These are phyloP conservation scores for Pollicipes pollicipes DNA, from an alignment of 1,140 invertebrate genomes.

Conservation along the genomic window DNA sequence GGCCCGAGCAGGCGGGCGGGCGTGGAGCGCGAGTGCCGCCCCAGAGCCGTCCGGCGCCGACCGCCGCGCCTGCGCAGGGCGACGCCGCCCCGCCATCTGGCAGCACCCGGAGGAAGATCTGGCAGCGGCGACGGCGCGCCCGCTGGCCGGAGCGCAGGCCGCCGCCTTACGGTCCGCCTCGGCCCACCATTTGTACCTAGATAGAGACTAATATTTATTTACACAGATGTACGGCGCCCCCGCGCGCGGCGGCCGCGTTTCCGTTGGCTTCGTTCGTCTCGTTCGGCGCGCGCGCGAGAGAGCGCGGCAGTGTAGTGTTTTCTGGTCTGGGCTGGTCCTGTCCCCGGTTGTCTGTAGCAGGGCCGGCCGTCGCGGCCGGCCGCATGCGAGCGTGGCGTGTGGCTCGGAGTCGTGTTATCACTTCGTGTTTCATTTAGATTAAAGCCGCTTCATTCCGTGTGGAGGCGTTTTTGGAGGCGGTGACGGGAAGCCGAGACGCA, in stretches of 20 bases:
- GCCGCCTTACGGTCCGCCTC: no score
- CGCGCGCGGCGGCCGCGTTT: background rate
- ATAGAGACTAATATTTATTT: conserved; percentile 2
- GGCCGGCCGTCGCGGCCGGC: no score
- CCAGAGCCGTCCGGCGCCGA: no score
- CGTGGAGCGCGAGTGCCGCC: no score
- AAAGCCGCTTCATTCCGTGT: no score
- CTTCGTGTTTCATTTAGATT: background rate
- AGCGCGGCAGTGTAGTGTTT: background rate
- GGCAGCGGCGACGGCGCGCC: background rate
- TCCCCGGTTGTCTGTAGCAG: background rate
- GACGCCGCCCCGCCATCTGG: background rate
- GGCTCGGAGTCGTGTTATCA: background rate
- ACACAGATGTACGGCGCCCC: background rate
- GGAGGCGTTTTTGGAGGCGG: no score
- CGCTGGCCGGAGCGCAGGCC: no score
- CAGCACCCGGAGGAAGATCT: background rate
- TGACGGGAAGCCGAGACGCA: no score
- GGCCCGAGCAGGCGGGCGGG: no score
- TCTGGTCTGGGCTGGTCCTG: background rate
- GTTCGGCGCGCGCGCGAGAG: no score
- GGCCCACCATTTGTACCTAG: background rate
- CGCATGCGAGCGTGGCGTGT: background rate
- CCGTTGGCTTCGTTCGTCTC: background rate
- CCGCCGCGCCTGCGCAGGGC: no score